These are phyloP conservation scores for Gymnothorax javanicus DNA, from an alignment of 2,797 vertebrate genomes.

Conservation along the genomic window DNA sequence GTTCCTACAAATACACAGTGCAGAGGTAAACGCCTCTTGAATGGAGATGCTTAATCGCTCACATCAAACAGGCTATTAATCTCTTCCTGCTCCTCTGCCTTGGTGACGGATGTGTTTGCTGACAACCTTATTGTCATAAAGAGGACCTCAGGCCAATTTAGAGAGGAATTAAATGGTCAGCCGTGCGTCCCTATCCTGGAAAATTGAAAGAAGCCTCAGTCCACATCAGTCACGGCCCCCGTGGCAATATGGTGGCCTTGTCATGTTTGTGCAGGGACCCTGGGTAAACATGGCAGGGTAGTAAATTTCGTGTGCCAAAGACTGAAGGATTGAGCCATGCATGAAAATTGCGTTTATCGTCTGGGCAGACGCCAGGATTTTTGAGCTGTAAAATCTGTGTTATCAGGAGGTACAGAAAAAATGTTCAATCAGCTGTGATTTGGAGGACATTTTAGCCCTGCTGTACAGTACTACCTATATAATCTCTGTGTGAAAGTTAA, in stretches of 20 bases:
- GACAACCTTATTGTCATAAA: not conserved
- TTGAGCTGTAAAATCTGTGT: not conserved
- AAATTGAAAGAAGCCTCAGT: not conserved
- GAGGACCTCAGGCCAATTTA: not conserved
- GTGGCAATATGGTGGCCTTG: conserved; percentile 49
- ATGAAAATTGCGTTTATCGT: not conserved
- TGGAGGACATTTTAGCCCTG: not conserved
- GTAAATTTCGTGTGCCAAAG: too few relatives aligned
- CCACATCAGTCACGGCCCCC: not conserved
- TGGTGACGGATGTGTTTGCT: not conserved
- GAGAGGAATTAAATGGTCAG: not conserved
- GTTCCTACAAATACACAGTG: not conserved
- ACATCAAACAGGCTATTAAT: not conserved
- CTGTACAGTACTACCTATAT: not conserved
- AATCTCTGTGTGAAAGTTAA: not conserved
- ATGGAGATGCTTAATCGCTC: not conserved
- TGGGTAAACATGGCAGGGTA: conserved; percentile 26
- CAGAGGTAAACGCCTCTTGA: not conserved
- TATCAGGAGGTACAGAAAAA: not conserved
- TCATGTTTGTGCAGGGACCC: conserved; percentile 57
- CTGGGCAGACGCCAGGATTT: not conserved
- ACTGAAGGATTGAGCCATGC: not conserved
- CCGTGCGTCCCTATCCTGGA: not conserved
- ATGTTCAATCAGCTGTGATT: not conserved
- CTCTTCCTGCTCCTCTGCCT: not conserved